Evolutionary conservation across 1,140 invertebrate genomes (phyloP).

Genomic region (Lamellibrachia luymesi): DNA sequence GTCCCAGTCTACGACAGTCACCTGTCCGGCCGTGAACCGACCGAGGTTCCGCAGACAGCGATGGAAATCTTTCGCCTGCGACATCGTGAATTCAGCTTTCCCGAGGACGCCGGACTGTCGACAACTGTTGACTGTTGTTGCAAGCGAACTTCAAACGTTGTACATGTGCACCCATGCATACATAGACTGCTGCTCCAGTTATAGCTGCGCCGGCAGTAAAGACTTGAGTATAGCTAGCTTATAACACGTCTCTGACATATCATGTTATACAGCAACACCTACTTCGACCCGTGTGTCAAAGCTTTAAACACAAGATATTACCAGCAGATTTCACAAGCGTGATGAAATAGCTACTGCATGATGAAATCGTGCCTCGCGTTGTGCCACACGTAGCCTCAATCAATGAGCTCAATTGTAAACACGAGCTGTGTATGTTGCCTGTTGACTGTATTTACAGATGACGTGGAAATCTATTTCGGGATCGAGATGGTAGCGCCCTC

Average conservation of each 20-base stretch:
- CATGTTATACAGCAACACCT: neutral
- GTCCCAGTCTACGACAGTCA: constrained; percentile 28
- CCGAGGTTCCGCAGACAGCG: constrained; percentile 30
- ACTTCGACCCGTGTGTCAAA: neutral
- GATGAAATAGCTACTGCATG: neutral
- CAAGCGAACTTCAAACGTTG: neutral
- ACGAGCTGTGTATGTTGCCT: too few species aligned
- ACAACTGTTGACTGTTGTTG: neutral
- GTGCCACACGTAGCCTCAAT: neutral
- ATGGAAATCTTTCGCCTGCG: constrained; percentile 28
- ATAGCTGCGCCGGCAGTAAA: neutral
- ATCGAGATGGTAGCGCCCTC: too few species aligned
- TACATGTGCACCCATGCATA: neutral
- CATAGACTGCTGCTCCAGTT: neutral
- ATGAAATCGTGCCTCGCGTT: neutral
- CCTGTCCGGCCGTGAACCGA: constrained; percentile 32
- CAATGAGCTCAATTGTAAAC: too few species aligned
- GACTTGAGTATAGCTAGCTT: neutral
- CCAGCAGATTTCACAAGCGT: neutral
- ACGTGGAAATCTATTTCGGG: too few species aligned
- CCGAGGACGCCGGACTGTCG: neutral
- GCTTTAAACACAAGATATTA: neutral
- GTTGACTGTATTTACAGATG: too few species aligned
- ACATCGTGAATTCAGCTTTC: neutral
- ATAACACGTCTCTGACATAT: neutral